Conservation (phyloP, 2,113 vertebrate genomes). For the Mastomys natalensis region DNA sequence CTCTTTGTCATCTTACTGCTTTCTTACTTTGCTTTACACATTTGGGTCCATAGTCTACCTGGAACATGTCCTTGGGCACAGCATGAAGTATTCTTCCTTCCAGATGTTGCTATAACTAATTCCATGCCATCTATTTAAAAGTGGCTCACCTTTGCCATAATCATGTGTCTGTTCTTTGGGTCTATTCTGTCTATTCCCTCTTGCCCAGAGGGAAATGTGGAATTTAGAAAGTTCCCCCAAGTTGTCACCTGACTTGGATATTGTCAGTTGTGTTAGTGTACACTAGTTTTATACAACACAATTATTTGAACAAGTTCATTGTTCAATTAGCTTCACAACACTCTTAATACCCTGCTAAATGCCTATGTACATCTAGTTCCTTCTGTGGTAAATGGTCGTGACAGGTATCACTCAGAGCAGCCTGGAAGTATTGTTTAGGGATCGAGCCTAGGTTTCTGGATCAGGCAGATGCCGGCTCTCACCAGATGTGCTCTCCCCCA, state of each 20-base stretch:
- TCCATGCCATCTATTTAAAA: background rate
- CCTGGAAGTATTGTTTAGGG: accelerated
- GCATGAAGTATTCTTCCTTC: background rate
- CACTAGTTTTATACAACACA: background rate
- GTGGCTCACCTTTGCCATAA: background rate
- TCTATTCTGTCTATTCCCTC: background rate
- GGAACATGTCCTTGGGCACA: background rate
- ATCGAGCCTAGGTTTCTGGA: accelerated
- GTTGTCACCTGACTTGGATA: background rate
- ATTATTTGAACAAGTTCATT: background rate
- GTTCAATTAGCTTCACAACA: background rate
- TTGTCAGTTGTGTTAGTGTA: background rate
- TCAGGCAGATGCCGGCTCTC: background rate
- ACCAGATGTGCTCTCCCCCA: no score
- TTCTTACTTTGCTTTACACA: background rate
- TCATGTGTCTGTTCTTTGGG: background rate
- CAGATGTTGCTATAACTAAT: background rate
- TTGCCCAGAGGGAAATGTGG: background rate
- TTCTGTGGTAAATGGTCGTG: accelerated
- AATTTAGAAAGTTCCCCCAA: background rate
- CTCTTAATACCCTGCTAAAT: background rate
- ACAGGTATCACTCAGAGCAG: background rate
- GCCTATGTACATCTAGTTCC: background rate
- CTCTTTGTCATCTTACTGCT: background rate
- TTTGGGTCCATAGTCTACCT: background rate